Base-by-base conservation (phyloP, 1,140 invertebrate species). In the Drosophila fuyamai region DNA sequence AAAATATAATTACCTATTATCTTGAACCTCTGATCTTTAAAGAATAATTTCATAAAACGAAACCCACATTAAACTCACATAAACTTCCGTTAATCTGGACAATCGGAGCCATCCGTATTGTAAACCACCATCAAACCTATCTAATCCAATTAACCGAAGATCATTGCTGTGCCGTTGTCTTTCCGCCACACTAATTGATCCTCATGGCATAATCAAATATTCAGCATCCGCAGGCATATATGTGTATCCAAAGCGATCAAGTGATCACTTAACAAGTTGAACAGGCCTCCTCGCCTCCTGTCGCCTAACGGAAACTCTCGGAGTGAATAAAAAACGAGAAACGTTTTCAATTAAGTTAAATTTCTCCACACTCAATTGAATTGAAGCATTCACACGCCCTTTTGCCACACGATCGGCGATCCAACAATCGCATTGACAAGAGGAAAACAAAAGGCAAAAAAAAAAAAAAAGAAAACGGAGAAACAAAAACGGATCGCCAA, bases 281-380 rank as follows among this genome's bases (percentile, higher is more conserved):
- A 32, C 29, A 13, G 32, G 29, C 27, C 27, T 38, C 35, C 50
- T 53, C 38, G 9, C 35, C 47, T 40, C 27, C 62, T 55, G 5
- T 56, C n/a, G 36, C 66, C 66, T 59, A 71, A 51, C 54, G 71
- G 70, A 86, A 86, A 79, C 74, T 65, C 60, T 79, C 66, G 60
- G 72, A 67, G 63, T 79, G 54, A 44, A 48, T 59, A 55, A 56
- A 54, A 61, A 76, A 55, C 48, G 35, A 61, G 50, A 65, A 70
- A 70, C 67, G 88, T 57, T 83, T 88, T 86, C 84, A 86, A 86
- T 86, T 86, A 83, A 86, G 63, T 86, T 78, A 75, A 86, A 81
- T 72, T 84, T 79, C 60, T 36, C 29, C 53, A 38, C 62, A 16
- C 53, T 71, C 67, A 71, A 71, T 71, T 71, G 53, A 71, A 71